These are phyloP conservation scores for Diplosoma virens DNA, from an alignment of 23 tunicate species.

Conservation along the genomic window DNA sequence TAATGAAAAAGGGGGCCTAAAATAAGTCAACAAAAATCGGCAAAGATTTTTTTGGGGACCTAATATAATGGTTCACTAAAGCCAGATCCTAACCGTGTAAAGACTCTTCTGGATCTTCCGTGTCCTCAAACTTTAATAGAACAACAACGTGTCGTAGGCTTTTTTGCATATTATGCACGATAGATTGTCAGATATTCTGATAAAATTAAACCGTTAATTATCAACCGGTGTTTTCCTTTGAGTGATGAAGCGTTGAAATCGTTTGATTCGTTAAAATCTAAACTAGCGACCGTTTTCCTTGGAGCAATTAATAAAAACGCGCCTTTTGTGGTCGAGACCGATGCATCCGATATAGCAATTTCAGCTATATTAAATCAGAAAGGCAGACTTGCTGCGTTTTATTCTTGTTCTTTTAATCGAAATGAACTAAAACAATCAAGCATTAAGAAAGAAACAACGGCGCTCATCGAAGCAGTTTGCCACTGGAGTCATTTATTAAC, in stretches of 20 bases:
- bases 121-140: background rate
- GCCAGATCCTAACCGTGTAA: conserved; percentile 21
- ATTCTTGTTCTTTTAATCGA: background rate
- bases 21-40: no score
- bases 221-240: background rate
- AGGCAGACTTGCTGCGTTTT: conserved; percentile 23
- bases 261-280: background rate
- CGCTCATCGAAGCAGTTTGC: conserved; percentile 17
- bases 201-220: conserved; percentile 7
- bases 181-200: conserved; percentile 20
- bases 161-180: background rate
- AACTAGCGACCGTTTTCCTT: conserved; percentile 2
- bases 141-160: conserved; percentile 16
- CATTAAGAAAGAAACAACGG: conserved; percentile 16
- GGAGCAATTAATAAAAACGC: conserved; percentile 4
- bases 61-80: background rate
- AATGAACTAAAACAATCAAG: background rate
- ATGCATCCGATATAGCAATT: conserved; percentile 20
- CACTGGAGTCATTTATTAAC: conserved; percentile 24
- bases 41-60: no score
- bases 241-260: background rate
- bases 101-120: conserved; percentile 22
- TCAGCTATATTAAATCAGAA: conserved; percentile 21
- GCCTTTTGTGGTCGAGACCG: conserved; percentile 7
- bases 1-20: no score